phyloP scores from a whole-genome alignment of 92 coral and sea anemone species.

The Desmophyllum pertusum region DNA sequence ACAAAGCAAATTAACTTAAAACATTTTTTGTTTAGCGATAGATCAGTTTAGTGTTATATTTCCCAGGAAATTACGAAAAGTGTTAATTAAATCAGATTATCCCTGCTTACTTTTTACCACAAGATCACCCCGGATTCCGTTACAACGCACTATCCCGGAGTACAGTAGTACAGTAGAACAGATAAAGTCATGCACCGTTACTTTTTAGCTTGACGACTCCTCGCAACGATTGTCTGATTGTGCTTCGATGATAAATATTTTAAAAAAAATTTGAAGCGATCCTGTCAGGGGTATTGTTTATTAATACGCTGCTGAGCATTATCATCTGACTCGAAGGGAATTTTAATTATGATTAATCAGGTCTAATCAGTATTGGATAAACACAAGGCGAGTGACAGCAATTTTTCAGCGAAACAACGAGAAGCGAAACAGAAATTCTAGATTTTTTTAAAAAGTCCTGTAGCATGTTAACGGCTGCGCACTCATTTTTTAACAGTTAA shows the following conservation, averaged over 20 bases:
- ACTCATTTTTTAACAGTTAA: background rate
- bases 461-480: background rate
- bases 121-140: background rate
- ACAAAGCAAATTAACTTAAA: background rate
- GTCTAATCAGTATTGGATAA: no score
- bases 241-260: no score
- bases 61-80: background rate
- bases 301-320: background rate
- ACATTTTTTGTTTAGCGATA: no score
- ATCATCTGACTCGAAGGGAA: background rate
- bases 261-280: background rate
- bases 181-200: no score
- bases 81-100: background rate
- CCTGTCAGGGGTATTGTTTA: background rate
- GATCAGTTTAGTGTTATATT: background rate
- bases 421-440: background rate
- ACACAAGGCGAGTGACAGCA: background rate
- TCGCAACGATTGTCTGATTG: background rate
- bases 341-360: background rate
- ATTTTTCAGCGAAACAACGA: background rate
- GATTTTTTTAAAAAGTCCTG: no score
- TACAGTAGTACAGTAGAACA: no score
- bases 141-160: background rate
- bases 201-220: background rate
- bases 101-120: background rate